These are phyloP conservation scores for Sebastes itinus DNA, from an alignment of 2,797 vertebrate genomes.

Conservation along the genomic window DNA sequence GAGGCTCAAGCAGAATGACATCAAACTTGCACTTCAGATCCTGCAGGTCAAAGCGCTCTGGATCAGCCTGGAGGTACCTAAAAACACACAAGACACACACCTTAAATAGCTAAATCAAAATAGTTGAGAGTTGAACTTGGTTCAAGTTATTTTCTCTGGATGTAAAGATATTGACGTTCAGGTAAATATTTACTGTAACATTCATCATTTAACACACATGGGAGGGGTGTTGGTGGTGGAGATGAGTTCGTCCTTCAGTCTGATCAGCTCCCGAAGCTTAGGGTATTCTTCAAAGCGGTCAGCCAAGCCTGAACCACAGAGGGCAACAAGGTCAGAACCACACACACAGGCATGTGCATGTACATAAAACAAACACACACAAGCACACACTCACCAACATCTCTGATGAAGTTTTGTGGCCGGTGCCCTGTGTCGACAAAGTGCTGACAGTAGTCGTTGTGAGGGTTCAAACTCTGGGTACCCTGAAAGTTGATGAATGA, in stretches of 20 bases:
- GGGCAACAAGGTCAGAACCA: background rate
- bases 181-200: background rate
- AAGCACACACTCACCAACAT: constrained; percentile 88
- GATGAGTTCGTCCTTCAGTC: constrained; percentile 97
- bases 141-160: background rate
- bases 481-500: constrained; percentile 80
- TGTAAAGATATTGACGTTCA: background rate
- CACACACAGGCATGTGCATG: background rate
- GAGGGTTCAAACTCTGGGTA: constrained; percentile 97
- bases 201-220: constrained; percentile 84
- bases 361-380: background rate
- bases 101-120: no score
- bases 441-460: constrained; percentile 99
- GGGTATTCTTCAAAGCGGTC: constrained; percentile 99
- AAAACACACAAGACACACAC: constrained; percentile 17
- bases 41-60: constrained; percentile 92
- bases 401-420: constrained; percentile 98
- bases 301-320: constrained; percentile 87
- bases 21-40: constrained; percentile 96
- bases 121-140: background rate
- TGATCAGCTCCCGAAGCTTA: constrained; percentile 95
- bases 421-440: constrained; percentile 98
- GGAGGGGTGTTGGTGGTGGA: constrained; percentile 95
- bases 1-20: constrained; percentile 95
- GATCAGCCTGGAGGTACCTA: constrained; percentile 97